Evolutionary conservation across 2,888 invertebrate species (phyloP), one percentile per base, ranked within the genome.

Genomic region (Atherix ibis): DNA sequence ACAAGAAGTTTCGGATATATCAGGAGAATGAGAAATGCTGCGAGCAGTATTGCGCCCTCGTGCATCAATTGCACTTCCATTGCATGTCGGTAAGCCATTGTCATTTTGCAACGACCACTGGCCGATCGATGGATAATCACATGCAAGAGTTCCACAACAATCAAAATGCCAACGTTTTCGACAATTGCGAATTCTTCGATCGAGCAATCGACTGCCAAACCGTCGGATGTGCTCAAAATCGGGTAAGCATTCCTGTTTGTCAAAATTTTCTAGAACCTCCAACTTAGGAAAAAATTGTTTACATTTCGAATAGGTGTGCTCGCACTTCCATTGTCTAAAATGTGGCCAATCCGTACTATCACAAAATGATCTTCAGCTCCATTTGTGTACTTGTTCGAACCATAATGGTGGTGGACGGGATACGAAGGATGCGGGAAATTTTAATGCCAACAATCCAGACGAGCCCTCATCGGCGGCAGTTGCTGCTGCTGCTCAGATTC

Each of bases 151-250:
- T 82, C 48, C 89, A 91, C 56, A 79, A 79, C n/a, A 17, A 3
- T 2, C n/a, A 15, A 8, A 18, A 6, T 18, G 12, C 16, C 18
- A 27, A 12, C 18, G 26, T 74, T 81, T 45, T 83, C 24, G 82
- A 87, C 31, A 84, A 85, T 1, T 91, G 85, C 51, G 80, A 84
- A 40, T 84, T 83, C 56, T 89, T 80, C 55, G 81, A 82, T 51
- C 67, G 64, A 32, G 73, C 71, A 50, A 70, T 77, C 13, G 76
- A 80, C 49, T 82, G 82, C 49, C 66, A 76, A 18, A 56, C 76
- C 25, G 56, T 65, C 3, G 69, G 68, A 39, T 83, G 82, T 52
- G 69, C 5, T 9, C 10, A 18, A 16, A 35, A 12, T 18, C 16
- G 22, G 17, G 35, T 30, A 26, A 13, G 22, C n/a, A 9, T 26